These are phyloP conservation scores for Sphenodon punctatus DNA, from an alignment of 2,797 vertebrate species.

Conservation along the genomic window DNA sequence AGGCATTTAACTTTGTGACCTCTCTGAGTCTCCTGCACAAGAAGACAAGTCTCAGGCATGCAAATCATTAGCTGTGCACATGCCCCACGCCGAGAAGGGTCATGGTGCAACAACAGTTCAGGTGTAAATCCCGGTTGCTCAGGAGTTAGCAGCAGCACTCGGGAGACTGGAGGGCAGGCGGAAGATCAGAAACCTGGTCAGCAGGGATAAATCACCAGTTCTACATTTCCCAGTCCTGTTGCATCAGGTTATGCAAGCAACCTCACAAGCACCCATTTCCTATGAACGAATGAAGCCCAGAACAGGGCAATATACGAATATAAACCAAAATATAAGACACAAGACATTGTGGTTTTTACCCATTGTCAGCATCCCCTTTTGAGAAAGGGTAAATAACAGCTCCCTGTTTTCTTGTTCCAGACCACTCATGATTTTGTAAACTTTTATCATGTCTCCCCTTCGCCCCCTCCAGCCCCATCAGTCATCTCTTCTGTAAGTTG, in stretches of 20 bases:
- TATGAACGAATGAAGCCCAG: no score
- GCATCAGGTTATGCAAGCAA: background rate
- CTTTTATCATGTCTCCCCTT: no score
- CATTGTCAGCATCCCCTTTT: no score
- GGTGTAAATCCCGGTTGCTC: background rate
- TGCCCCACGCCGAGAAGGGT: accelerated
- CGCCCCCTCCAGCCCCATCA: no score
- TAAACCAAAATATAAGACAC: no score
- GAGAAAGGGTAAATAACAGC: no score
- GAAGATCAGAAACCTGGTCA: background rate
- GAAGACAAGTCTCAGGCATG: background rate
- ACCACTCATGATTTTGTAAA: no score
- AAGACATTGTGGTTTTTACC: no score
- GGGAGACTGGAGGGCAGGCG: background rate
- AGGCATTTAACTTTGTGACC: background rate
- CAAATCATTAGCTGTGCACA: background rate
- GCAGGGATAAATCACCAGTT: background rate
- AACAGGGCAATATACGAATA: no score
- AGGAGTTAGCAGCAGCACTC: background rate
- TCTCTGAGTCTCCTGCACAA: background rate
- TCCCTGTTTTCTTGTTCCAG: no score
- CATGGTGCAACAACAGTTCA: accelerated
- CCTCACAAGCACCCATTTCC: accelerated
- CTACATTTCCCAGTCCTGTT: background rate
- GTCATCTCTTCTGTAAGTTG: no score